Evolutionary conservation across 2,888 invertebrate genomes (phyloP), one percentile per base, ranked within the genome.

Genomic region (Nemapogon koenigi): DNA sequence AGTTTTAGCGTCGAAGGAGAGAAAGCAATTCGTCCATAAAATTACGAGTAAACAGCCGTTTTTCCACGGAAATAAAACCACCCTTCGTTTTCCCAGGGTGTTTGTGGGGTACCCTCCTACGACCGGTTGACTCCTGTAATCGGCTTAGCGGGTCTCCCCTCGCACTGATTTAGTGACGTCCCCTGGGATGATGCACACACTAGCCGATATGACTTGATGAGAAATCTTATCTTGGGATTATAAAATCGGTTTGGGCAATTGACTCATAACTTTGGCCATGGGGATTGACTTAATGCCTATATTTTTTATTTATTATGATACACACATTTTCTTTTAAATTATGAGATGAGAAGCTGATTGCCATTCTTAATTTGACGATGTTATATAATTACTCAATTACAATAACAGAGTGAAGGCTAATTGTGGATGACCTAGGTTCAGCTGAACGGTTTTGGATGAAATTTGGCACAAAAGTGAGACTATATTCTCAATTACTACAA

Each of bases 11-110:
- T 62, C 66, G 66, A 63, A 69, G 59, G 60, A 73, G 69, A 64
- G 68, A 72, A 72, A 72, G 70, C 73, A 70, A 71, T 70, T 71
- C 64, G 62, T 57, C 58, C 63, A 72, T 73, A 75, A 73, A 75
- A 75, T 75, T 71, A 75, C 69, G 59, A 63, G 66, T 70, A 75
- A 75, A 73, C 76, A 75, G 71, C 62, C 70, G 71, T 73, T 75
- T 73, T 71, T 72, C 66, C 59, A 59, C 55, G 63, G 67, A 63
- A 69, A 73, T 75, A 71, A 73, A 71, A 60, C 60, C 61, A 50
- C 28, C 39, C 37, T 27, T 19, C 15, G 15, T 13, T 13, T 29
- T 27, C 38, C 31, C 30, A 25, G 15, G 26, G 11, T 6, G 8
- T 11, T 11, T 11, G 26, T 19, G 30, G 11, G 13, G 3, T 4